phyloP scores from a whole-genome alignment of 2,888 invertebrate genomes.

The Thereva unica region DNA sequence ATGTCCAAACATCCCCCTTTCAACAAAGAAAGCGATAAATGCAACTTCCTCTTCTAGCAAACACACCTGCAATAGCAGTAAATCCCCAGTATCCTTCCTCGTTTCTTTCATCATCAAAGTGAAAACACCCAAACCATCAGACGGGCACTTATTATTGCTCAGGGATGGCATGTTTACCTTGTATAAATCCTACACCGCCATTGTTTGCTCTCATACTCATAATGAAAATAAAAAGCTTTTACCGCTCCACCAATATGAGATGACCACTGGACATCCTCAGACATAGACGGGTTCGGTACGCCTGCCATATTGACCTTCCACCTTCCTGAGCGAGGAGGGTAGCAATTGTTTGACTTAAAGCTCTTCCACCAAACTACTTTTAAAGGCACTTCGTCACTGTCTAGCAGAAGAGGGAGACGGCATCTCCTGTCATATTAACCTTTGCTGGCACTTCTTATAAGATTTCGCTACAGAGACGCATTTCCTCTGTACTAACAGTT shows the following conservation, averaged over 20 bases:
- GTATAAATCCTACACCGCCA: constrained; percentile 33
- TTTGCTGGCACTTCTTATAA: no score
- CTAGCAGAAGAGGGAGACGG: constrained; percentile 15
- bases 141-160: constrained; percentile 27
- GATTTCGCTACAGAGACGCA: no score
- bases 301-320: constrained; percentile 32
- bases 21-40: no score
- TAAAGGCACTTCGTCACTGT: constrained; percentile 30
- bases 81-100: no score
- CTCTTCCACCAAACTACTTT: constrained; percentile 2
- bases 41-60: no score
- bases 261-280: constrained; percentile 41
- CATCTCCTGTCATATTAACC: neutral
- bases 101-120: no score
- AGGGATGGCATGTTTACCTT: constrained; percentile 30
- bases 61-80: no score
- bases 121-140: neutral
- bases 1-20: no score
- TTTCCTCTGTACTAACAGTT: no score
- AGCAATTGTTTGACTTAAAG: constrained; percentile 29
- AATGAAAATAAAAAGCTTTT: constrained; percentile 48
- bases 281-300: constrained; percentile 24
- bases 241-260: constrained; percentile 39
- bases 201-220: constrained; percentile 47
- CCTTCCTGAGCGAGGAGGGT: constrained; percentile 20